Evolutionary conservation across 2,797 vertebrate species (phyloP), one percentile per base, ranked within the genome.

Genomic region (Spheniscus humboldti): DNA sequence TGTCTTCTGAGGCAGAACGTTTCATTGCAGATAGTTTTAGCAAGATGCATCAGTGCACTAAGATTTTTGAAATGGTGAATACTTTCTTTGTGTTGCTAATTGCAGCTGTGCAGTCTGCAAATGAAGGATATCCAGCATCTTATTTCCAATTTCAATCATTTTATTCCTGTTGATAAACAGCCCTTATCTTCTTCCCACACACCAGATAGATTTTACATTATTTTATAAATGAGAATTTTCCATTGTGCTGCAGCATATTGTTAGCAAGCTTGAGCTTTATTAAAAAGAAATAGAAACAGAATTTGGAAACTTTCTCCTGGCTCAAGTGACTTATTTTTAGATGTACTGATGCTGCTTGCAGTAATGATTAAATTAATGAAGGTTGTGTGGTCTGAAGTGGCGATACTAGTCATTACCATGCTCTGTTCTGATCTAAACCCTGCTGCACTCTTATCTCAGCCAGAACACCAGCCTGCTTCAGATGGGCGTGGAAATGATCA

Each of bases 21-120:
- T 86, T 87, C 88, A 71, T 25, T 77, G 81, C 67, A 87, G 80
- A 83, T 72, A 77, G 88, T 71, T 95, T 91, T 85, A 87, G 86
- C 74, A 52, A 77, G 78, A 93, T 94, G 93, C 94, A 96, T 91
- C 88, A 60, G 37, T 93, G 80, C 92, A n/a, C 72, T 66, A 83
- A 86, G 80, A 71, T 77, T 94, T 92, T 74, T 92, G 55, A 87
- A 92, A 56, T 64, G 74, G 63, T 86, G 92, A 91, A 89, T 96
- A 50, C 84, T 78, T 89, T 50, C 81, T 95, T 97, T 96, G 92
- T 96, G 72, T 91, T 95, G 93, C 81, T 96, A 96, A 97, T 96
- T 97, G 84, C 93, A 94, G 94, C 53, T 72, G 48, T 95, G 93
- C 95, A 92, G 90, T 48, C 95, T 96, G 93, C 20, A 81, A 79